Base-by-base conservation (phyloP, 2,888 invertebrate genomes). In the Creontiades dilutus region DNA sequence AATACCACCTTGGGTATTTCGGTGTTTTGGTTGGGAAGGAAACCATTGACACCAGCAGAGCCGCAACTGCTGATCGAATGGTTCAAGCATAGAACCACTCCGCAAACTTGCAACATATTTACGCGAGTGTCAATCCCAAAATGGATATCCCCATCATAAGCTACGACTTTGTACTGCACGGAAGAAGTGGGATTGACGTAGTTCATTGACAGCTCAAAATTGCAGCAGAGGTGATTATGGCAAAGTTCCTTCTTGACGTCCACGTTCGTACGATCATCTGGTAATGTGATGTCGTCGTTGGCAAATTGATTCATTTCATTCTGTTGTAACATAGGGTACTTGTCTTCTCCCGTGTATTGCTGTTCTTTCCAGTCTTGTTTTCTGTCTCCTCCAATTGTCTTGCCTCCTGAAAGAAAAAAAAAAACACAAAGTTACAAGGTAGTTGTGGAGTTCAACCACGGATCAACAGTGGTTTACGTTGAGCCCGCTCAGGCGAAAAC, bases 21-120 rank as follows among this genome's bases (percentile, higher is more conserved):
- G 23, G 76, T 68, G 52, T 47, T 68, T 11, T 68, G 14, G n/a
- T 46, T 47, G 37, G 55, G 23, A 3, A 47, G 84, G 3, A 28
- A 13, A 75, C 68, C 23, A n/a, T 84, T 82, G 52, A 48, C 52
- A 27, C 68, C 76, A 46, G 68, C 75, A 37, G 23, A 46, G 4
- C 87, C 89, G 55, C 91, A 91, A 28, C 90, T 90, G 16, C 86
- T 57, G n/a, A 87, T 16, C 13, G 68, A 55, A 12, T 81, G 2
- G 48, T 91, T 86, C 16, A 90, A 37, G 75, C 91, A 91, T 0
- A 90, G 80, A 12, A 91, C 90, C 4, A 91, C 78, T 0, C 88
- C 80, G 28, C 91, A 91, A 27, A 55, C 75, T 82, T 91, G 91
- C 14, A 91, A 0, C 68, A 68, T 23, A 23, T 68, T 68, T 19